Conservation (phyloP, 2,888 invertebrate species). For the Argynnis bischoffii region DNA sequence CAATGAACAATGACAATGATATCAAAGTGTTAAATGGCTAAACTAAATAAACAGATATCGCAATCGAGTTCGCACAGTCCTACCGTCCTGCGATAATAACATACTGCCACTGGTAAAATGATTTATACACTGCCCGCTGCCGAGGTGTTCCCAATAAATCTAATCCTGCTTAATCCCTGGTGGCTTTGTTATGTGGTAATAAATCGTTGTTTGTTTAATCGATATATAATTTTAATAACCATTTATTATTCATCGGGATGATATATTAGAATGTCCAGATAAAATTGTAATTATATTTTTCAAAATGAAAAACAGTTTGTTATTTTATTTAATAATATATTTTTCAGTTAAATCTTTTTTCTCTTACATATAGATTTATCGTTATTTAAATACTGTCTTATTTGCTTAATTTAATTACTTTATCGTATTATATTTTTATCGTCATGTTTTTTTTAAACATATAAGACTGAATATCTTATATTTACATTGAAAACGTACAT, state of each 20-base stretch:
- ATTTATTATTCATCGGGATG: slow-evolving; percentile 8
- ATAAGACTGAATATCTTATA: no score
- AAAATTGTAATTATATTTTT: neutral
- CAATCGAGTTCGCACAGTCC: slow-evolving; percentile 4
- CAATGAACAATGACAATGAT: no score
- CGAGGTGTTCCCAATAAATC: slow-evolving; percentile 20
- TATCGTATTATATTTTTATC: no score
- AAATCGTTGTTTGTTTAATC: slow-evolving; percentile 20
- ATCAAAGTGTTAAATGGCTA: slow-evolving; percentile 5
- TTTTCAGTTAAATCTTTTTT: no score
- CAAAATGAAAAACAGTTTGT: neutral
- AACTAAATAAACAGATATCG: slow-evolving; percentile 6
- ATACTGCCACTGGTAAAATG: slow-evolving; percentile 18
- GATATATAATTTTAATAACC: slow-evolving; percentile 11
- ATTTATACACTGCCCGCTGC: slow-evolving; percentile 16
- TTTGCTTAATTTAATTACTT: no score
- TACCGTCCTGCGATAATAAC: slow-evolving; percentile 11
- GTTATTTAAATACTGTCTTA: no score
- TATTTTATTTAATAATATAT: no score
- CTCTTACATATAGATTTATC: no score
- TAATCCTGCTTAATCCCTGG: slow-evolving; percentile 22
- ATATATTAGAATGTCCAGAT: neutral
- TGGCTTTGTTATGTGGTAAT: slow-evolving; percentile 15
- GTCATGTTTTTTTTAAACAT: no score
- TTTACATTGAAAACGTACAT: neutral